These are phyloP conservation scores for Drosophila seguyi DNA, from an alignment of 1,140 invertebrate species.

Conservation along the genomic window DNA sequence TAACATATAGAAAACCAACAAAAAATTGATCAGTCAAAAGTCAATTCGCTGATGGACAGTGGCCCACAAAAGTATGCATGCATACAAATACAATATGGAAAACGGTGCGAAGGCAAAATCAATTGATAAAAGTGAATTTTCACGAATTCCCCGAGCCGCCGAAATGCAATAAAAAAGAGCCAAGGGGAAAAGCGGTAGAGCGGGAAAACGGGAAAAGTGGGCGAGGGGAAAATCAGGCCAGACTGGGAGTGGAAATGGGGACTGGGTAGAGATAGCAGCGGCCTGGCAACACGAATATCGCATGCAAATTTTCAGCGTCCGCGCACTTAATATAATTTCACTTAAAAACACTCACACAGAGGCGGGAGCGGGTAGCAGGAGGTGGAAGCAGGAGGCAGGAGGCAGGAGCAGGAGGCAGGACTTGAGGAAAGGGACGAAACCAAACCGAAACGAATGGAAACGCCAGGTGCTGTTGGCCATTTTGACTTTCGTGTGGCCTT, in stretches of 20 bases:
- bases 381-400: neutral
- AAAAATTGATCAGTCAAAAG: conserved; percentile 43
- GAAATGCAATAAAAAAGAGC: conserved; percentile 30
- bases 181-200: neutral
- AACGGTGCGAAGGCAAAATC: conserved; percentile 16
- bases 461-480: conserved; percentile 37
- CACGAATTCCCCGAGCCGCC: conserved; percentile 32
- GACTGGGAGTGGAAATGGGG: too few species aligned
- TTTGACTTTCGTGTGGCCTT: conserved; percentile 52
- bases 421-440: neutral
- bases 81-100: conserved; percentile 34
- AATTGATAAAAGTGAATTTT: conserved; percentile 47
- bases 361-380: conserved; percentile 2
- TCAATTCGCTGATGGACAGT: conserved; percentile 47
- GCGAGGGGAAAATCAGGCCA: conserved; percentile 22
- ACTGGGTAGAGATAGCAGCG: conserved; percentile 9
- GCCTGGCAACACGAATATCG: conserved; percentile 63
- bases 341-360: conserved; percentile 59
- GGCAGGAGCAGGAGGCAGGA: neutral
- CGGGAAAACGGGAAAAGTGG: too few species aligned
- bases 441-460: conserved; percentile 1
- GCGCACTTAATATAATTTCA: conserved; percentile 83
- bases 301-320: conserved; percentile 78
- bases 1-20: neutral
- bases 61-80: conserved; percentile 19